Evolutionary conservation across 2,888 invertebrate species (phyloP).

Genomic region (Trachelus tabidus): DNA sequence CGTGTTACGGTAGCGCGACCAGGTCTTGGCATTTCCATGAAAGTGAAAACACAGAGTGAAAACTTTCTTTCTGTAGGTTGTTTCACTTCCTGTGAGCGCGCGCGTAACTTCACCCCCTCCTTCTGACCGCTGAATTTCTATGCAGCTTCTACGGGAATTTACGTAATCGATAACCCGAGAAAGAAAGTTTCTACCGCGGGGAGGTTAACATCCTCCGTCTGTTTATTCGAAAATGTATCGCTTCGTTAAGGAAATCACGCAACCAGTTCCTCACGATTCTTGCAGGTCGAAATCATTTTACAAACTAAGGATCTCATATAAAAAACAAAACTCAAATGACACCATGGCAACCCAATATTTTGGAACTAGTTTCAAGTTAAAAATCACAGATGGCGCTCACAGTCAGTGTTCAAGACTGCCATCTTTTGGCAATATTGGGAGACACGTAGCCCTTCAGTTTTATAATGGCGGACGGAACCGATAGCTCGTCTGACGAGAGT

Average conservation of each 20-base stretch:
- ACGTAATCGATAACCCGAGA: slow-evolving; percentile 60
- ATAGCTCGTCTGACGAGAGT: slow-evolving; percentile 63
- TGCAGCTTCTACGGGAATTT: slow-evolving; percentile 56
- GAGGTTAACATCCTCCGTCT: slow-evolving; percentile 63
- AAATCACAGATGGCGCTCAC: too few species aligned
- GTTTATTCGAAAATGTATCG: not conserved
- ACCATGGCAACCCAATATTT: too few species aligned
- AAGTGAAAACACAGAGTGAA: slow-evolving; percentile 64
- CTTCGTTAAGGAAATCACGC: slow-evolving; percentile 20
- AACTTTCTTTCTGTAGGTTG: slow-evolving; percentile 65
- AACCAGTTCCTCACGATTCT: slow-evolving; percentile 27
- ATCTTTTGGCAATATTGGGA: too few species aligned
- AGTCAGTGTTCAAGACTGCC: too few species aligned
- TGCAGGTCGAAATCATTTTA: too few species aligned
- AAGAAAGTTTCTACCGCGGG: slow-evolving; percentile 62
- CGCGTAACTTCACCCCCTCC: slow-evolving; percentile 59
- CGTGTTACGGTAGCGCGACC: slow-evolving; percentile 39
- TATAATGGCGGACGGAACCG: slow-evolving; percentile 49
- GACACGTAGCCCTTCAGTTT: slow-evolving; percentile 13
- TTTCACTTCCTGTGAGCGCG: slow-evolving; percentile 66
- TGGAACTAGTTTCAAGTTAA: too few species aligned
- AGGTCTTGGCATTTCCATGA: slow-evolving; percentile 60
- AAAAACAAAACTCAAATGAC: not conserved
- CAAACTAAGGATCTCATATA: too few species aligned
- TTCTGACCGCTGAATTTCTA: slow-evolving; percentile 54